Conservation (phyloP, 2,797 vertebrate genomes). For the Pangasius larnaudii region DNA sequence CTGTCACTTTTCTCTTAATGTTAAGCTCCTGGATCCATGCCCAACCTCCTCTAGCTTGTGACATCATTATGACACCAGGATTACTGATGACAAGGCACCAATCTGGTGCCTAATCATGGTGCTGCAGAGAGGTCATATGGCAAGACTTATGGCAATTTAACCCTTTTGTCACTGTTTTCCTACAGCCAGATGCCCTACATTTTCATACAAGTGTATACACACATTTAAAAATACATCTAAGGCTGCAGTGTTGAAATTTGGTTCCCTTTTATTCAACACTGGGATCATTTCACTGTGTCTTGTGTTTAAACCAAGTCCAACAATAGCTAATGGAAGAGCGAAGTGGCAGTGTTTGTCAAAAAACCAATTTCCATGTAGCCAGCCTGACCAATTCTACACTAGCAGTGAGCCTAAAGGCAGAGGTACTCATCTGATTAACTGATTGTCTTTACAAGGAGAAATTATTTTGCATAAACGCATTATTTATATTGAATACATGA, state of each 20-base stretch:
- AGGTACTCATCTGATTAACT: neutral
- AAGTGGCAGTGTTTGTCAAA: neutral
- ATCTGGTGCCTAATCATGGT: conserved; percentile 42
- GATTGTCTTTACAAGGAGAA: conserved; percentile 16
- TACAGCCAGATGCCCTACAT: neutral
- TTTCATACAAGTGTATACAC: neutral
- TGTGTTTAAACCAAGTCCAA: neutral
- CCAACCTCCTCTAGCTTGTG: conserved; percentile 28
- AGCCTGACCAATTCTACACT: neutral
- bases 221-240: neutral
- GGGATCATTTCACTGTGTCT: neutral
- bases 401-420: neutral
- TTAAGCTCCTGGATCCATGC: conserved; percentile 21
- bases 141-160: conserved; percentile 40
- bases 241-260: neutral
- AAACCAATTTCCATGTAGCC: neutral
- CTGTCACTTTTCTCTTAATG: neutral
- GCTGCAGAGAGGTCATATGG: conserved; percentile 49
- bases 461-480: conserved; percentile 8
- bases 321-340: neutral
- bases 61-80: conserved; percentile 38
- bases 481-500: conserved; percentile 17
- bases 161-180: conserved; percentile 25
- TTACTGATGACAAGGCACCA: conserved; percentile 40
- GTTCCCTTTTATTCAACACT: neutral